Percentiles rank a stretch among this genome's conserved stretches.
These are phyloP conservation scores for Apogon hyalosoma DNA, from an alignment of 2,797 vertebrate genomes.

Conservation along the genomic window DNA sequence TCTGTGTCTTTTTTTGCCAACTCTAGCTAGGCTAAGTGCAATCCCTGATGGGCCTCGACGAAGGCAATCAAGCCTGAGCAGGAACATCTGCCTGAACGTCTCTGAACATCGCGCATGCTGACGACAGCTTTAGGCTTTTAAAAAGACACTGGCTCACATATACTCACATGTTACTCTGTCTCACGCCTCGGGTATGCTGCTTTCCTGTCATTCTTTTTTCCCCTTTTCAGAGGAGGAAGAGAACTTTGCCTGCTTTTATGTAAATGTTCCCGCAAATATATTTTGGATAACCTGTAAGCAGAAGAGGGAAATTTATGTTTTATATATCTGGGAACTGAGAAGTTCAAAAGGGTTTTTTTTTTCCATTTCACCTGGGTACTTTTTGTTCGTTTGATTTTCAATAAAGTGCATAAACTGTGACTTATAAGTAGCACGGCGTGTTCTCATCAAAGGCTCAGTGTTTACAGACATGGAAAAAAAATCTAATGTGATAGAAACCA, in stretches of 20 bases:
- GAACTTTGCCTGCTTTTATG: slow-evolving; percentile 16
- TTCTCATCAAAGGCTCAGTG: slow-evolving; percentile 17
- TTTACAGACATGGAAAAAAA: slow-evolving; percentile 1
- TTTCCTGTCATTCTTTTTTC: slow-evolving; percentile 25
- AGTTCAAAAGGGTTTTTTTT: slow-evolving; percentile 15
- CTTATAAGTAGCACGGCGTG: not conserved
- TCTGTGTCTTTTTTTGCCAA: slow-evolving; percentile 51
- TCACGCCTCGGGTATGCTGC: slow-evolving; percentile 40
- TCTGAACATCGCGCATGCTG: slow-evolving; percentile 71
- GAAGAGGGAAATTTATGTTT: not conserved
- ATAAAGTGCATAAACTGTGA: slow-evolving; percentile 2
- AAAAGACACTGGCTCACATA: slow-evolving; percentile 54
- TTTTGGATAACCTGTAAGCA: slow-evolving; percentile 7
- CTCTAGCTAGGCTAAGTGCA: slow-evolving; percentile 74
- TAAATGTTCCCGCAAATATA: slow-evolving; percentile 10
- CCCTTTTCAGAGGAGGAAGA: slow-evolving; percentile 16
- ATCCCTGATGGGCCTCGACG: slow-evolving; percentile 74
- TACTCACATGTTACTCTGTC: slow-evolving; percentile 38
- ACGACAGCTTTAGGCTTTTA: slow-evolving; percentile 79
- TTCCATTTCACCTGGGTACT: not conserved
- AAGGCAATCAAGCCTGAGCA: slow-evolving; percentile 76
- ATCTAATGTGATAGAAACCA: slow-evolving; percentile 13
- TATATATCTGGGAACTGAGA: slow-evolving; percentile 8
- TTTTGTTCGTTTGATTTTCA: slow-evolving; percentile 3
- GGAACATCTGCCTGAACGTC: slow-evolving; percentile 77